Evolutionary conservation across 2,113 vertebrate genomes (phyloP), one percentile per base, ranked within the genome.

Genomic region (Rhinoptilus africanus): DNA sequence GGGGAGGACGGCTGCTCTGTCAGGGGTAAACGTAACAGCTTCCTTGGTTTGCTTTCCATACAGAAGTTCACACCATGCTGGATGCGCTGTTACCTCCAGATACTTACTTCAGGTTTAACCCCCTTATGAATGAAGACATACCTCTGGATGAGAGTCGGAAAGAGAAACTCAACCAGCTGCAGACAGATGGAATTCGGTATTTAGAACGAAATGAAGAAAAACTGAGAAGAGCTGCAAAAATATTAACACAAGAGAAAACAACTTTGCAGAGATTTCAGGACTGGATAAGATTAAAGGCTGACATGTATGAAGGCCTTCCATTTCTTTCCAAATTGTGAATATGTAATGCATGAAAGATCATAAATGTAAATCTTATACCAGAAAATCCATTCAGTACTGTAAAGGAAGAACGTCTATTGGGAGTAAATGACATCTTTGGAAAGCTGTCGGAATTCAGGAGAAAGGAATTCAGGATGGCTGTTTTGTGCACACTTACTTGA

Each of bases 81-180:
- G 98, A 99, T 76, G 98, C 98, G 26, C 98, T 99, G 51, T 98
- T 99, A 77, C 99, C 99, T 68, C 96, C 98, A 30, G 96, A 99
- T 92, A 98, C 98, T 7, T 99, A 99, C 45, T 99, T 99, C 98
- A 99, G 99, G 96, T 99, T 99, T 98, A 99, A 99, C 97, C 99
- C 99, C 48, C 98, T 98, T 54, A 98, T 99, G 98, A 99, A 97
- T 75, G 99, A 99, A 95, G 99, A 99, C 35, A 98, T 99, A 96
- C 81, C 98, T 87, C 97, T 99, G 92, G 99, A 99, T 92, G 99
- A 99, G 96, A 99, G 97, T 96, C 99, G 99, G 30, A 98, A 98
- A n/a, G 99, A 99, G 97, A 99, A 99, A 75, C 98, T 99, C 50
- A 98, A 93, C 96, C 97, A 98, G 91, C 98, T 99, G 93, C 99